phyloP scores from a whole-genome alignment of 2,113 vertebrate genomes.

The Sylvilagus bachmani region DNA sequence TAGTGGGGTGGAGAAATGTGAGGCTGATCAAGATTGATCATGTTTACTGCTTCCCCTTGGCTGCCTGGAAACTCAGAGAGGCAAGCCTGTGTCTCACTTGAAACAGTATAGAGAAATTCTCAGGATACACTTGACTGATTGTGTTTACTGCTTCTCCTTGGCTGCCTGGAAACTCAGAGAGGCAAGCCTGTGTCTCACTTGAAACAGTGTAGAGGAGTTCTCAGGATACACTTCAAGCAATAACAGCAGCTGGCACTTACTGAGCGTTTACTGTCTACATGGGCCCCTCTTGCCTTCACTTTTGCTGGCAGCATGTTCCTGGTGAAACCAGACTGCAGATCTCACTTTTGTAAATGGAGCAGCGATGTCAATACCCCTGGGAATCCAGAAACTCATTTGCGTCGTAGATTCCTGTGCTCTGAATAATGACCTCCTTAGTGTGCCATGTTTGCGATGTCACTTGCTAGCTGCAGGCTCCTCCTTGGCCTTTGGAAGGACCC shows the following conservation, averaged over 20 bases:
- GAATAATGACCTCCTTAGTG: background rate
- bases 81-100: background rate
- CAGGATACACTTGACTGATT: background rate
- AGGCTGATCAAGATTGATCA: background rate
- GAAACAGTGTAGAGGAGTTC: background rate
- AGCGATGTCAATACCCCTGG: background rate
- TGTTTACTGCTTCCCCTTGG: background rate
- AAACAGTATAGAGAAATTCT: background rate
- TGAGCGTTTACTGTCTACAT: background rate
- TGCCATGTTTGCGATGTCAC: background rate
- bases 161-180: background rate
- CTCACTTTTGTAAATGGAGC: conserved; percentile 20
- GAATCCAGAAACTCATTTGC: conserved; percentile 9
- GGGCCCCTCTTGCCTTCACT: background rate
- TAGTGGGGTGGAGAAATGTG: background rate
- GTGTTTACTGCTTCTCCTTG: background rate
- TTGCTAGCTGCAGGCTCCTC: conserved; percentile 19
- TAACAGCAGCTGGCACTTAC: background rate
- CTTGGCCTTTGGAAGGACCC: conserved; percentile 8
- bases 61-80: background rate
- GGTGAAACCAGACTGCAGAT: background rate
- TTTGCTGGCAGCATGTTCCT: background rate
- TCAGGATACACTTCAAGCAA: background rate
- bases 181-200: background rate
- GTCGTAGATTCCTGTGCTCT: background rate